Percentiles rank a stretch among this genome's conserved stretches.
Evolutionary conservation across 2,888 invertebrate species (phyloP).

Genomic region (Acronicta leporina): DNA sequence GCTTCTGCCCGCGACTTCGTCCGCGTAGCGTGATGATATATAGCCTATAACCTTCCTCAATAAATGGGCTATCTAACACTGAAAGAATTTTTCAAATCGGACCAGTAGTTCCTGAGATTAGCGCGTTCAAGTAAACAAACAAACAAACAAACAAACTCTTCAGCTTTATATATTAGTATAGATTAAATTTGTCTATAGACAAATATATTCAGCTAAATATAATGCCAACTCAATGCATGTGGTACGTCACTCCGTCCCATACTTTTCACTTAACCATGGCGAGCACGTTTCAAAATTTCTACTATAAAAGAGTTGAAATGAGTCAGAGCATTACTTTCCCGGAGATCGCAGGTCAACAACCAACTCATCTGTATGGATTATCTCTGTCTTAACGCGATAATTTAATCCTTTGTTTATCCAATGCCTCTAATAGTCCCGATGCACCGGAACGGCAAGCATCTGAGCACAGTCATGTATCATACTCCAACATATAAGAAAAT

Average conservation of each 20-base stretch:
- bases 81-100: too few relatives aligned
- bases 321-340: constrained; percentile 66
- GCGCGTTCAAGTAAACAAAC: too few relatives aligned
- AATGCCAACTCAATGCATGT: background rate
- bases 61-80: too few relatives aligned
- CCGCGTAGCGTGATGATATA: too few relatives aligned
- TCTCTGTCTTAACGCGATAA: constrained; percentile 85
- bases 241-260: too few relatives aligned
- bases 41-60: too few relatives aligned
- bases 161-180: too few relatives aligned
- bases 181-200: too few relatives aligned
- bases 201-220: background rate
- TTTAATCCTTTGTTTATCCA: constrained; percentile 88
- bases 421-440: constrained; percentile 84
- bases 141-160: too few relatives aligned
- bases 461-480: constrained; percentile 84
- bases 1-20: too few relatives aligned
- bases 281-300: constrained; percentile 39
- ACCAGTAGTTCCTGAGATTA: too few relatives aligned
- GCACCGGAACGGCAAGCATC: constrained; percentile 78
- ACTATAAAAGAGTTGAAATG: constrained; percentile 62
- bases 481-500: constrained; percentile 81
- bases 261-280: constrained; percentile 3
- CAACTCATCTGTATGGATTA: constrained; percentile 86
- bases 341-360: constrained; percentile 84